Percentiles rank a stretch among this genome's conserved stretches.
phyloP scores from a whole-genome alignment of 2,888 invertebrate genomes.

The Zygaena filipendulae region DNA sequence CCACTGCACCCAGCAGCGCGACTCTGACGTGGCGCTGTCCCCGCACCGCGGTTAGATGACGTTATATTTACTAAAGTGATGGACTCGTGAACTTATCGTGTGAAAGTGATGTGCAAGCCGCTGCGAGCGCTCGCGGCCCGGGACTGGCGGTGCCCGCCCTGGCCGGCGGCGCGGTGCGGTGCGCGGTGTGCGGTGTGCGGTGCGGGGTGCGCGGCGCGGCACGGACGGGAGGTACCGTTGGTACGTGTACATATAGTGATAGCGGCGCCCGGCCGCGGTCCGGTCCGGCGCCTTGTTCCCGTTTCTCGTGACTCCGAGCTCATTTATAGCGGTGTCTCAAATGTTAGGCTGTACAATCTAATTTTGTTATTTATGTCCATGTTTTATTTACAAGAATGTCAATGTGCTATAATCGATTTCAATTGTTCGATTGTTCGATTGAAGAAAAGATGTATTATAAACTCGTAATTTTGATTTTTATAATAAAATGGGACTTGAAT shows the following conservation, averaged over 20 bases:
- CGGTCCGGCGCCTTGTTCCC: slow-evolving; percentile 9
- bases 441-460: slow-evolving; percentile 61
- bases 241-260: slow-evolving; percentile 57
- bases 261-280: slow-evolving; percentile 27
- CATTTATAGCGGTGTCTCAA: slow-evolving; percentile 25
- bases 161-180: slow-evolving; percentile 8
- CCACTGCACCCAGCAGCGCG: slow-evolving; percentile 76
- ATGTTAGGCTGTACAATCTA: slow-evolving; percentile 45
- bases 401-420: slow-evolving; percentile 61
- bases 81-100: no score
- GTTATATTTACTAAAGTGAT: no score
- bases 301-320: slow-evolving; percentile 21
- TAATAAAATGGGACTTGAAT: slow-evolving; percentile 70
- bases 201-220: slow-evolving; percentile 6
- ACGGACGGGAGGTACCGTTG: slow-evolving; percentile 24
- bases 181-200: slow-evolving; percentile 4
- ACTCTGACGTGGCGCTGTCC: no score
- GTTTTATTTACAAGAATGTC: slow-evolving; percentile 58
- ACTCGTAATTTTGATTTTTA: slow-evolving; percentile 69
- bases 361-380: slow-evolving; percentile 62
- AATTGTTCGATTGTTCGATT: slow-evolving; percentile 62
- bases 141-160: slow-evolving; percentile 5
- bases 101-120: slow-evolving; percentile 16
- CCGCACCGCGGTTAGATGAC: no score
- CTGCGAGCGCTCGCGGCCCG: slow-evolving; percentile 8